phyloP scores from a whole-genome alignment of 2,113 vertebrate species.

The Aix galericulata region DNA sequence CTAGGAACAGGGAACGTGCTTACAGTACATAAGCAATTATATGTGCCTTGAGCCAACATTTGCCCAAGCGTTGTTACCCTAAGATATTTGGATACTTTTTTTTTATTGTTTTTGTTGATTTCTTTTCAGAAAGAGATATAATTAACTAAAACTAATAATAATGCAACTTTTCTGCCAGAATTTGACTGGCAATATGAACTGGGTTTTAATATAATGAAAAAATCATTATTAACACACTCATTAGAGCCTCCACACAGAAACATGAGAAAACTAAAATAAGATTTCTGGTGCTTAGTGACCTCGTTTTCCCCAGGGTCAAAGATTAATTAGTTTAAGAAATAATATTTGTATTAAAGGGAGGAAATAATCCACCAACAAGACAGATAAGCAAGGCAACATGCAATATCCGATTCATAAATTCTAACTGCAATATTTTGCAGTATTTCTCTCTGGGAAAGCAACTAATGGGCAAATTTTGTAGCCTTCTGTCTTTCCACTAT shows the following conservation, averaged over 20 bases:
- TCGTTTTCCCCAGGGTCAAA: slow-evolving; percentile 20
- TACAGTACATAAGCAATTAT: not conserved
- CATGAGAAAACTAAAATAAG: slow-evolving; percentile 20
- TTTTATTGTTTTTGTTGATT: not conserved
- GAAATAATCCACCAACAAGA: slow-evolving; percentile 2
- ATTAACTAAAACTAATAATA: slow-evolving; percentile 24
- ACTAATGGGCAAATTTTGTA: not conserved
- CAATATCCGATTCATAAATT: not conserved
- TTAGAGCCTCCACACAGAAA: slow-evolving; percentile 36
- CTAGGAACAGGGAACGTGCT: not conserved
- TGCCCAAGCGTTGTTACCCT: not conserved
- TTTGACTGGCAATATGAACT: slow-evolving; percentile 28
- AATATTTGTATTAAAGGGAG: slow-evolving; percentile 17
- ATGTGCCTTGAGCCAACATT: not conserved
- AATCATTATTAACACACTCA: slow-evolving; percentile 28
- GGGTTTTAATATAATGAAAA: slow-evolving; percentile 19
- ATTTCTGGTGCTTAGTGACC: slow-evolving; percentile 25
- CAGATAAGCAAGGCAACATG: not conserved
- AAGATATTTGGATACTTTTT: not conserved
- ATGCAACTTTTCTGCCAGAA: not conserved
- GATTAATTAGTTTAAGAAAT: slow-evolving; percentile 35
- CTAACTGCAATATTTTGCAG: not conserved
- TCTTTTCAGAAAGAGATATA: slow-evolving; percentile 27
- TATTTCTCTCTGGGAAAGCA: not conserved
- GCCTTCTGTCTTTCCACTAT: not conserved